Evolutionary conservation across 2,797 vertebrate species (phyloP), one percentile per base, ranked within the genome.

Genomic region (Sternotherus odoratus): DNA sequence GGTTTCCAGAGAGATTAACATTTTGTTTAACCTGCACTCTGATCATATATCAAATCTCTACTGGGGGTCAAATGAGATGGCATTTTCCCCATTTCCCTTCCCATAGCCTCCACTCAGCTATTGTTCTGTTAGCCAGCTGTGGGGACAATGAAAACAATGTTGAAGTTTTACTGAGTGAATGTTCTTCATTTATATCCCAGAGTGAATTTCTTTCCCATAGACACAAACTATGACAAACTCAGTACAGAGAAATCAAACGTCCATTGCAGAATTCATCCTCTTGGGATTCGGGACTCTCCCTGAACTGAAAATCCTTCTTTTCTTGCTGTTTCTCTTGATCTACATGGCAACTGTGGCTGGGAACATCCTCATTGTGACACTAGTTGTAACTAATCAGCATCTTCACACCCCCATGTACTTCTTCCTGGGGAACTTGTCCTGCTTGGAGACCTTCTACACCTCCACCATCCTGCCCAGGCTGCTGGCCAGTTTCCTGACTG

Each of bases 211-310:
- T 10, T n/a, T n/a, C 60, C 33, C 2, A 2, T 19, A 8, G 33
- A 19, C 16, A n/a, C 4, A 63, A 8, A 33, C 33, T 8, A 63
- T 19, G 33, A n/a, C 1, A 7, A 4, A 8, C 8, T 33, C 33
- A 19, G 33, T n/a, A 63, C 3, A 63, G 60, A 8, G 33, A 63
- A n/a, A 66, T 66, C 60, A 66, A 36, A 36, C 17, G 1, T 19
- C 33, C 33, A 5, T 66, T 15, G 1, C 33, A 66, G 33, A 66
- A 36, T 66, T 66, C 6, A 57, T 57, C 23, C 46, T 85, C 53
- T 33, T 46, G 56, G 56, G 46, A 57, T 77, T 43, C 11, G 46
- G 23, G 4, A 12, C 39, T 16, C 26, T 46, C 8, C 9, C 15
- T 43, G 12, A 23, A 66, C 17, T 36, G 60, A 33, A 21, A n/a